These are phyloP conservation scores for Hydrophis major DNA, from an alignment of 2,797 vertebrate species.

Conservation along the genomic window DNA sequence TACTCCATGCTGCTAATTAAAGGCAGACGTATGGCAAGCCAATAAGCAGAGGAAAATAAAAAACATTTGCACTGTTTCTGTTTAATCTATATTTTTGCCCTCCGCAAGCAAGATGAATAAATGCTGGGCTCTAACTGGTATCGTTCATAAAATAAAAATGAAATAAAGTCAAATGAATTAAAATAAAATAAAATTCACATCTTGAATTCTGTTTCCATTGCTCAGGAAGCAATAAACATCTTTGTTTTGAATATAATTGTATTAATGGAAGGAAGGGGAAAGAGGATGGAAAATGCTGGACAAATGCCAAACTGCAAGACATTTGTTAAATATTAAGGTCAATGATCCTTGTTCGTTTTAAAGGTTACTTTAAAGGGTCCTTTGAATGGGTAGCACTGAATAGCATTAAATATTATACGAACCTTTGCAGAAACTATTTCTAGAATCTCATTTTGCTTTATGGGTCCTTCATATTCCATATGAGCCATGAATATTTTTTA, in stretches of 20 bases:
- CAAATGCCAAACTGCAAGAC: slow-evolving; percentile 1
- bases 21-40: slow-evolving; percentile 78
- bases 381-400: not conserved
- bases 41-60: slow-evolving; percentile 78
- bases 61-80: slow-evolving; percentile 83
- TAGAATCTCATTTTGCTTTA: slow-evolving; percentile 9
- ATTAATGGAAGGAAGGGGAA: slow-evolving; percentile 26
- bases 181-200: slow-evolving; percentile 45
- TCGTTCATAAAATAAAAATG: slow-evolving; percentile 22
- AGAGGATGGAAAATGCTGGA: slow-evolving; percentile 33
- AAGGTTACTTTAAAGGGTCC: slow-evolving; percentile 27
- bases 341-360: slow-evolving; percentile 40
- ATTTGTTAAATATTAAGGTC: slow-evolving; percentile 59
- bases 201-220: slow-evolving; percentile 34
- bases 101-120: slow-evolving; percentile 66
- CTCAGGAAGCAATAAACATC: slow-evolving; percentile 60
- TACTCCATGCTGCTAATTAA: slow-evolving; percentile 80
- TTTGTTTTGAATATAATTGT: slow-evolving; percentile 54
- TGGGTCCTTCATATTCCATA: not conserved
- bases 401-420: not conserved
- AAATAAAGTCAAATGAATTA: not conserved
- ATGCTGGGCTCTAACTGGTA: slow-evolving; percentile 38
- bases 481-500: not conserved
- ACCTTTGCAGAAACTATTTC: not conserved
- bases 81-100: slow-evolving; percentile 75